Evolutionary conservation across 30 jellyfish, hydroid and myxozoan genomes (phyloP).

Genomic region (Rhopilema esculentum): DNA sequence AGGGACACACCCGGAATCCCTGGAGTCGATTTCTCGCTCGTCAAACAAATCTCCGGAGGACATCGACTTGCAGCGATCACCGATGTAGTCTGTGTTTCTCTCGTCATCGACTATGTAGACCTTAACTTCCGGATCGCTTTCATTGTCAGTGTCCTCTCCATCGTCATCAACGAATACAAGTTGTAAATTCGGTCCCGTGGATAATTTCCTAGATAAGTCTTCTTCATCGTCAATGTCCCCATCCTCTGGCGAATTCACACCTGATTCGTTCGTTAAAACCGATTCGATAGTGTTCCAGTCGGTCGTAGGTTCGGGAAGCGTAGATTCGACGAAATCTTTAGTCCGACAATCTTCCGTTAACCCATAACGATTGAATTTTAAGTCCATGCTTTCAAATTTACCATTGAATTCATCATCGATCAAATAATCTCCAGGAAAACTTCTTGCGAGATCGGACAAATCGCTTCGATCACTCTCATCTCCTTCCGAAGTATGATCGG

Average conservation of each 20-base stretch:
- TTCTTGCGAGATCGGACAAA: slow-evolving; percentile 62
- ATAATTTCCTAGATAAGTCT: slow-evolving; percentile 34
- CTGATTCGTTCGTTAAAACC: slow-evolving; percentile 75
- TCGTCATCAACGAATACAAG: slow-evolving; percentile 74
- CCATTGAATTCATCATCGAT: slow-evolving; percentile 76
- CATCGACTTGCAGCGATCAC: slow-evolving; percentile 1
- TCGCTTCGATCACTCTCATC: slow-evolving; percentile 74
- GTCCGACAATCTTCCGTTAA: slow-evolving; percentile 43
- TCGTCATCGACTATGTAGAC: slow-evolving; percentile 81
- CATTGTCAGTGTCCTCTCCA: slow-evolving; percentile 60
- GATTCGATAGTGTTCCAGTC: slow-evolving; percentile 87
- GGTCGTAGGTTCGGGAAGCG: slow-evolving; percentile 78
- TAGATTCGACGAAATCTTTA: background rate
- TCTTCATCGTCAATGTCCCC: slow-evolving; percentile 35
- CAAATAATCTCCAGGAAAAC: slow-evolving; percentile 79
- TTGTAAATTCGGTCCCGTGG: slow-evolving; percentile 72
- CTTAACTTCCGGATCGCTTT: slow-evolving; percentile 83
- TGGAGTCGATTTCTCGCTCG: slow-evolving; percentile 78
- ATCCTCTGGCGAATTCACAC: slow-evolving; percentile 70
- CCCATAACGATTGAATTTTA: slow-evolving; percentile 37
- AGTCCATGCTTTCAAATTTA: slow-evolving; percentile 71
- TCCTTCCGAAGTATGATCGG: slow-evolving; percentile 29
- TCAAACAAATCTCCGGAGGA: slow-evolving; percentile 34
- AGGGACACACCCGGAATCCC: slow-evolving; percentile 87
- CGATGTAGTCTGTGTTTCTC: slow-evolving; percentile 44